Evolutionary conservation across 1,140 invertebrate genomes (phyloP).

Genomic region (Nasonia giraulti): DNA sequence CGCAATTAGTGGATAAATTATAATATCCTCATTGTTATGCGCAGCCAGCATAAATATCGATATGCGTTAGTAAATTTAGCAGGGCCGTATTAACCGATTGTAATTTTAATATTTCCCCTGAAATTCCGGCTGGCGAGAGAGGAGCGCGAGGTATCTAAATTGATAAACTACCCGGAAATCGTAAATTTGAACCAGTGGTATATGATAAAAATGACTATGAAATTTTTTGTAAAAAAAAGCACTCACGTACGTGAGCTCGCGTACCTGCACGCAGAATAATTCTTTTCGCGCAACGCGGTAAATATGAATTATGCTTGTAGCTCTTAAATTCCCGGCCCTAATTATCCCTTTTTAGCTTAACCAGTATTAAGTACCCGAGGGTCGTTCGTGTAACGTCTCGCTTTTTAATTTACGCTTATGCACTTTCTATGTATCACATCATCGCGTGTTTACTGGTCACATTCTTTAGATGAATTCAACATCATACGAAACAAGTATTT

Average conservation of each 20-base stretch:
- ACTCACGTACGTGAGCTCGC: too few species aligned
- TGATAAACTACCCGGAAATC: background rate
- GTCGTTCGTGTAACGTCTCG: background rate
- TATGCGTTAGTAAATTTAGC: background rate
- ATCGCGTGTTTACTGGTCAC: too few species aligned
- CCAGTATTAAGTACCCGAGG: conserved; percentile 20
- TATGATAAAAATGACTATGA: background rate
- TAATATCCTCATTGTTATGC: conserved; percentile 10
- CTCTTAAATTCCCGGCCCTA: conserved; percentile 12
- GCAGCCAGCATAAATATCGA: background rate
- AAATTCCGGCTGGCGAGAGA: background rate
- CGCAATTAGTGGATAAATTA: conserved; percentile 14
- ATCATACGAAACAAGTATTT: too few species aligned
- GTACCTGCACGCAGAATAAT: background rate
- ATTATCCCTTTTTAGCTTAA: conserved; percentile 32
- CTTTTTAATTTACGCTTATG: background rate
- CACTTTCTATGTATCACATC: background rate
- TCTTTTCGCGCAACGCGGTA: conserved; percentile 5
- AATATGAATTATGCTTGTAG: background rate
- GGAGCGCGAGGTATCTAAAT: background rate
- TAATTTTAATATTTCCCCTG: background rate
- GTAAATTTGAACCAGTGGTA: background rate
- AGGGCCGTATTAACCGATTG: background rate
- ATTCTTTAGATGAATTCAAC: too few species aligned
- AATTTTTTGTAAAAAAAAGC: background rate